Percentiles rank a stretch among this genome's conserved stretches.
phyloP scores from a whole-genome alignment of 2,113 vertebrate genomes.

The Hipposideros armiger region DNA sequence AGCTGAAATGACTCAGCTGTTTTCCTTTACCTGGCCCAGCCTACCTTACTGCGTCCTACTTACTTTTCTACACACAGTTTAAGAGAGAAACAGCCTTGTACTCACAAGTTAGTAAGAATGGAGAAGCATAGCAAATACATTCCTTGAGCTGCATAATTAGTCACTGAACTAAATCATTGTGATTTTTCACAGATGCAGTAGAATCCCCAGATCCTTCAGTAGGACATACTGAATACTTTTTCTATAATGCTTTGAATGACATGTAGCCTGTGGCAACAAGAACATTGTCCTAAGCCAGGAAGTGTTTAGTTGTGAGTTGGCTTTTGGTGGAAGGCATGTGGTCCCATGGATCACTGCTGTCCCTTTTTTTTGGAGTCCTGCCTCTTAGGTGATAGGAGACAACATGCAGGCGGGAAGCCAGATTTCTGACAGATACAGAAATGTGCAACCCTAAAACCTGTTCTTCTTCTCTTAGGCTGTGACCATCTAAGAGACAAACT shows the following conservation, averaged over 20 bases:
- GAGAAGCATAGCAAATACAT: not conserved
- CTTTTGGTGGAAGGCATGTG: not conserved
- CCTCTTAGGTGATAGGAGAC: not conserved
- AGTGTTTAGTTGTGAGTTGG: not conserved
- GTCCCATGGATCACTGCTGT: not conserved
- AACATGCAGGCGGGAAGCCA: not conserved
- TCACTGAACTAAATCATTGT: not conserved
- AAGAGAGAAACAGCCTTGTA: not conserved
- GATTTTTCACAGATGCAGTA: conserved; percentile 20
- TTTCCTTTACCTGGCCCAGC: not conserved
- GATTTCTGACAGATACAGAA: not conserved
- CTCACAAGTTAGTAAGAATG: not conserved
- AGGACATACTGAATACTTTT: not conserved
- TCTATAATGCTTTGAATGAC: not conserved
- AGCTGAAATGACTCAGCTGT: not conserved
- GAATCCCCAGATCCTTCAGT: not conserved
- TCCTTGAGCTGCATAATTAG: not conserved
- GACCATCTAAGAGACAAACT: conserved; percentile 84
- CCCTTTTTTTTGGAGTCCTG: not conserved
- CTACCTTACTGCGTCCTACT: not conserved
- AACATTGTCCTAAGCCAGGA: not conserved
- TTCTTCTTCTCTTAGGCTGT: conserved; percentile 85
- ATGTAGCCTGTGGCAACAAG: not conserved
- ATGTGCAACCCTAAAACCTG: not conserved
- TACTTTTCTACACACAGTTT: not conserved